Conservation (phyloP, 2,113 vertebrate species). For the Empidonax traillii region DNA sequence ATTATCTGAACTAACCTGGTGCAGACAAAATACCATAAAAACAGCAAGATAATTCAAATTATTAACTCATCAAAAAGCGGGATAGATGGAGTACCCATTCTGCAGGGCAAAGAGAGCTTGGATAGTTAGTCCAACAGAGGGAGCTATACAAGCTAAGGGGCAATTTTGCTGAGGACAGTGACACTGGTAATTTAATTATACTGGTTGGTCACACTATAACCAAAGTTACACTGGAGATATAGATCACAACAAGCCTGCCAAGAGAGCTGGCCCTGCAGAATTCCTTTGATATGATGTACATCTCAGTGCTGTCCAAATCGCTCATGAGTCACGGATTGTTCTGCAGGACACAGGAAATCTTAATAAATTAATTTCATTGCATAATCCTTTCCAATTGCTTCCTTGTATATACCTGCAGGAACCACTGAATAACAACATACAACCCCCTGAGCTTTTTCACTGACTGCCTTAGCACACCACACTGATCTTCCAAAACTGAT, state of each 20-base stretch:
- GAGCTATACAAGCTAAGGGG: not conserved
- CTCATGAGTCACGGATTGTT: not conserved
- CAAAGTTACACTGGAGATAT: conserved; percentile 15
- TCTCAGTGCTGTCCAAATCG: not conserved
- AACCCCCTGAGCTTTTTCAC: not conserved
- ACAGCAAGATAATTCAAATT: not conserved
- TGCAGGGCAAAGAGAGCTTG: not conserved
- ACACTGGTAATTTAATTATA: not conserved
- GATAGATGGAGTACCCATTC: not conserved
- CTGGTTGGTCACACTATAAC: conserved; percentile 37
- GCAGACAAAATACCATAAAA: not conserved
- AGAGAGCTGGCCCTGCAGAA: conserved; percentile 51
- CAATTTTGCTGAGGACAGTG: not conserved
- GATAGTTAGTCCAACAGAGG: not conserved
- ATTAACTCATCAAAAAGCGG: not conserved
- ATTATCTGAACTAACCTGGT: not conserved
- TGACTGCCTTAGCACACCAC: not conserved
- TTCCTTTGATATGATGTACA: conserved; percentile 60
- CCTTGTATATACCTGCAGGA: not conserved
- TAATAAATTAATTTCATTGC: not conserved
- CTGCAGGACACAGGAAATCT: conserved; percentile 30
- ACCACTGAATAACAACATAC: not conserved
- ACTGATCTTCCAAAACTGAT: not conserved
- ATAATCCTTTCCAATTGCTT: not conserved
- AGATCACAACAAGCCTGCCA: conserved; percentile 19